Evolutionary conservation across 1,140 invertebrate species (phyloP), one percentile per base, ranked within the genome.

Genomic region (Pseudomyrmex pallidus): DNA sequence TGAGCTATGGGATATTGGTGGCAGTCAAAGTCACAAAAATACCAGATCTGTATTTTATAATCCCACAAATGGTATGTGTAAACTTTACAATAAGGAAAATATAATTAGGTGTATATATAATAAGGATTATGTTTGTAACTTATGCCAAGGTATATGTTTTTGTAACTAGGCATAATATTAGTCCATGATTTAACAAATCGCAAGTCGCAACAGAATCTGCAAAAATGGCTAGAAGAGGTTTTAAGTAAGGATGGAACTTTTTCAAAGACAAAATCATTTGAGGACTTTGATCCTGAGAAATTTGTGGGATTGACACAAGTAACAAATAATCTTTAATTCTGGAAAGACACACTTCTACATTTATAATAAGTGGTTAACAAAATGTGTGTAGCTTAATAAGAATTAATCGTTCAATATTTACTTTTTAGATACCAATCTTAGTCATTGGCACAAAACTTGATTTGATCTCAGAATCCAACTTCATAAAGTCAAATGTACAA

Each of bases 171-270:
- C 84, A 97, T 99, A 66, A 98, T 99, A 90, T 95, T 99, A 63
- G 98, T 99, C 12, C 98, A 99, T 95, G 99, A 99, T 95, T 95
- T 99, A 87, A 98, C 98, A 25, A 99, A 99, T 93, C 96, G 98
- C 89, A 99, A 99, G 94, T 99, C 98, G 68, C 97, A 99, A 93
- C 96, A 98, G 83, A 99, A 99, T 95, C 94, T 99, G 63, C 96
- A 97, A 84, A 97, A 98, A 94, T 99, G 98, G 99, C 93, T 99
- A 2, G 96, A 96, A 76, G 98, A 99, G 95, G 97, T 99, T 62
- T 94, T 99, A 52, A 97, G 97, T 92, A 97, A 96, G 94, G 97
- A 98, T 74, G 95, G 92, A 52, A 95, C 94, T 93, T 95, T 93
- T 35, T 90, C 88, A 48, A 91, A 90, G 70, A 85, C 91, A 52